Evolutionary conservation across 1,140 invertebrate species (phyloP).

Genomic region (Scaptomyza hsui): DNA sequence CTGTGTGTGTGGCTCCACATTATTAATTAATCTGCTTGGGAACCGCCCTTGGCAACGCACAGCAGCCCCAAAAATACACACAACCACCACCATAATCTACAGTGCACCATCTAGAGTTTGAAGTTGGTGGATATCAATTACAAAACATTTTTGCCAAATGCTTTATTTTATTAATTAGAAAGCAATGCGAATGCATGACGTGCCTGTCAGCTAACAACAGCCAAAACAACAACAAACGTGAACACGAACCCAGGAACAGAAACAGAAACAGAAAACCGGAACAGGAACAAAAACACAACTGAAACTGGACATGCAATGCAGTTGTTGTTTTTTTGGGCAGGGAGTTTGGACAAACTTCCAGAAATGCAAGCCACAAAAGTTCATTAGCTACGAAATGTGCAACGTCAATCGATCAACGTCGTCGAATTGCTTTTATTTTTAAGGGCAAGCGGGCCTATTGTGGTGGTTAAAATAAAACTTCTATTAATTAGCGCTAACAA

Average conservation of each 20-base stretch:
- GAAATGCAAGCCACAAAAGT: conserved; percentile 60
- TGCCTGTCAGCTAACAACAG: conserved; percentile 13
- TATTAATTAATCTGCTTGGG: conserved; percentile 49
- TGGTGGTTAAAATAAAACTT: background rate
- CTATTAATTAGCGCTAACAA: too few relatives aligned
- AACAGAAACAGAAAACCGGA: conserved; percentile 7
- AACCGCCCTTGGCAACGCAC: conserved; percentile 35
- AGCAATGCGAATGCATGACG: conserved; percentile 41
- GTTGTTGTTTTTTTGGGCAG: conserved; percentile 10
- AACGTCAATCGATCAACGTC: conserved; percentile 68
- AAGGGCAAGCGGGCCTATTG: conserved; percentile 14
- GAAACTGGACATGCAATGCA: conserved; percentile 52
- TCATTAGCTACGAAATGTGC: conserved; percentile 63
- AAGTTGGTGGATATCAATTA: conserved; percentile 57
- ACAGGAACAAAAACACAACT: conserved; percentile 7
- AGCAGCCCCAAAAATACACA: conserved; percentile 42
- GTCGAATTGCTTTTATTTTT: conserved; percentile 2
- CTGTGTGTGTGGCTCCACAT: conserved; percentile 2
- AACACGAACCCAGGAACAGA: background rate
- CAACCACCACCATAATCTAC: conserved; percentile 4
- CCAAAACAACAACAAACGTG: too few relatives aligned
- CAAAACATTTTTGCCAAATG: conserved; percentile 45
- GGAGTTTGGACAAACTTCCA: conserved; percentile 13
- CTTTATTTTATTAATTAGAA: conserved; percentile 72
- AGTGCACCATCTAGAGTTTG: conserved; percentile 1